phyloP scores from a whole-genome alignment of 2,888 invertebrate genomes.

The Phymatocera aterrima region DNA sequence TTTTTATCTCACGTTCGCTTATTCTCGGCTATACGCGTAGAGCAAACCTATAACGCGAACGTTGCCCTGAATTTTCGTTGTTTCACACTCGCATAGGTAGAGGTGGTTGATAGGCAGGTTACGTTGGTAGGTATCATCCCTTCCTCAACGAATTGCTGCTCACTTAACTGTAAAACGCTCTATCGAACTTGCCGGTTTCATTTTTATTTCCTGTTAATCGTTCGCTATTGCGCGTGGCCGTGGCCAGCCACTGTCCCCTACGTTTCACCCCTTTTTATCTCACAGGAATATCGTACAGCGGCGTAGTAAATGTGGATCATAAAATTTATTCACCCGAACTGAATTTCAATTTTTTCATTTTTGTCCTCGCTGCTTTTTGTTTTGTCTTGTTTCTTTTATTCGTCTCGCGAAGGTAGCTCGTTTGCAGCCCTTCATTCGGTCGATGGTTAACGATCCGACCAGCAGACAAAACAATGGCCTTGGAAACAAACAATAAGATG shows the following conservation, averaged over 20 bases:
- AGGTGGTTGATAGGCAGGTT: too few relatives aligned
- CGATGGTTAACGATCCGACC: too few relatives aligned
- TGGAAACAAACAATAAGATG: too few relatives aligned
- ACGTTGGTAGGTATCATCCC: conserved; percentile 14
- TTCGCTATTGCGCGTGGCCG: neutral
- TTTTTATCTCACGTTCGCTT: neutral
- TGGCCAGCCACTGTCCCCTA: neutral
- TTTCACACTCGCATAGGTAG: neutral
- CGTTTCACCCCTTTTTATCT: neutral
- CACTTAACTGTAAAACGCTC: conserved; percentile 9
- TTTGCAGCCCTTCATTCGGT: too few relatives aligned
- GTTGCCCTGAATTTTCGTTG: conserved; percentile 1
- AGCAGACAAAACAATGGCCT: too few relatives aligned
- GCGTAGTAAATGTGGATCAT: too few relatives aligned
- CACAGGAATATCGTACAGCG: neutral
- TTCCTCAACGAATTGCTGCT: neutral
- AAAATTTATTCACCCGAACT: neutral
- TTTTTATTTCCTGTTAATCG: conserved; percentile 5
- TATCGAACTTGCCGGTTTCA: neutral
- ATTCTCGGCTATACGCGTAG: neutral
- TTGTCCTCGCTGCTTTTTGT: too few relatives aligned
- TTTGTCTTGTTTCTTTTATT: too few relatives aligned
- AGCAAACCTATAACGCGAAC: too few relatives aligned
- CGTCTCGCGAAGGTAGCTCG: too few relatives aligned
- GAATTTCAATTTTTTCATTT: neutral